phyloP scores from a whole-genome alignment of 2,797 vertebrate species.

The Acipenser ruthenus region DNA sequence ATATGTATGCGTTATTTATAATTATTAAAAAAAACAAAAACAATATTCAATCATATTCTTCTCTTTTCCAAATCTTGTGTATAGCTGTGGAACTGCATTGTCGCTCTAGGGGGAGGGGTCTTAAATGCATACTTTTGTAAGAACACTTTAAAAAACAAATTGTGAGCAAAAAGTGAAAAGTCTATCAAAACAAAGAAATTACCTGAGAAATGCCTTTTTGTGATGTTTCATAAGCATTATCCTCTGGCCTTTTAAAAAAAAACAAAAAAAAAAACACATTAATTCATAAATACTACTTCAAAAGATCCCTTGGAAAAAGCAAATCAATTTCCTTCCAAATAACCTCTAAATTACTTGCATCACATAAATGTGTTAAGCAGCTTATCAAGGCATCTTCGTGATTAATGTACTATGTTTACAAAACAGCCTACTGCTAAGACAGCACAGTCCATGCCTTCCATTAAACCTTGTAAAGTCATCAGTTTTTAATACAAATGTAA shows the following conservation, averaged over 20 bases:
- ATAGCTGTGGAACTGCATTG: no score
- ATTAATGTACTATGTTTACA: slow-evolving; percentile 35
- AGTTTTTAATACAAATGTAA: slow-evolving; percentile 37
- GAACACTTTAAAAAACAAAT: no score
- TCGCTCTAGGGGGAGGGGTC: no score
- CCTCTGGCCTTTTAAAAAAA: background rate
- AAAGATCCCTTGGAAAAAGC: no score
- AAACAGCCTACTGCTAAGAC: slow-evolving; percentile 24
- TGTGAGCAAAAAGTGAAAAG: no score
- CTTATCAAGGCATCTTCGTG: slow-evolving; percentile 35
- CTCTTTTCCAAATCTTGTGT: no score
- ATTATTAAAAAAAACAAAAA: no score
- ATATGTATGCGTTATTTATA: no score
- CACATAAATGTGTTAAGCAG: slow-evolving; percentile 24
- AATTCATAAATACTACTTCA: no score
- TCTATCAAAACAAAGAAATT: slow-evolving; percentile 7
- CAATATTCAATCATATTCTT: no score
- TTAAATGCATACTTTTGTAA: no score
- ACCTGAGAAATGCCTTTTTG: slow-evolving; percentile 36
- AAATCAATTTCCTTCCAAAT: slow-evolving; percentile 3
- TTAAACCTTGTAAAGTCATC: slow-evolving; percentile 39
- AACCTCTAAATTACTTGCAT: slow-evolving; percentile 37
- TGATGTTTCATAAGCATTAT: background rate
- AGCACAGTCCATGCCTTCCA: slow-evolving; percentile 20
- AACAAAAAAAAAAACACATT: background rate